phyloP scores from a whole-genome alignment of 1,140 invertebrate genomes.

The Metopolophium dirhodum region DNA sequence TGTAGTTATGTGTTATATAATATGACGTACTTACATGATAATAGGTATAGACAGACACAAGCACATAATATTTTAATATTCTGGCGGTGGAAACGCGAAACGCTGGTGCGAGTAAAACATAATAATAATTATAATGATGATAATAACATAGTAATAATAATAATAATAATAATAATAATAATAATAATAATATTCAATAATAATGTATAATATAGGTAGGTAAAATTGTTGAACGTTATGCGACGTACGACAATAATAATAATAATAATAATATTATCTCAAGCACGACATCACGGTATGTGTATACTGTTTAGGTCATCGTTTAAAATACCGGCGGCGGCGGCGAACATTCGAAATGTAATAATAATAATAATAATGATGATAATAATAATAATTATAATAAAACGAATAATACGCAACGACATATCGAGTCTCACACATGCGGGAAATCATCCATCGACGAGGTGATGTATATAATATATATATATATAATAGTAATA shows the following conservation, averaged over 20 bases:
- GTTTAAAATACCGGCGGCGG: not conserved
- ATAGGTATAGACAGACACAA: not conserved
- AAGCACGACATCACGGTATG: not conserved
- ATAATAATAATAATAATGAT: not conserved
- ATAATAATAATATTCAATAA: not conserved
- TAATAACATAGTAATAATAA: constrained; percentile 1
- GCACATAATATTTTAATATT: not conserved
- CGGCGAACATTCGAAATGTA: not conserved
- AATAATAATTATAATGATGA: not conserved
- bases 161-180: not conserved
- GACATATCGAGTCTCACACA: not conserved
- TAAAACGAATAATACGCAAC: not conserved
- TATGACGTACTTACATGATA: not conserved
- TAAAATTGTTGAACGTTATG: not conserved
- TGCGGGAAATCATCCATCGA: not conserved
- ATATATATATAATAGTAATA: not conserved
- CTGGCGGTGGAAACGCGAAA: not conserved
- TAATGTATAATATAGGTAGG: constrained; percentile 14
- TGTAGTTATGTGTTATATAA: constrained; percentile 5
- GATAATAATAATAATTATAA: not conserved
- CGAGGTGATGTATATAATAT: not conserved
- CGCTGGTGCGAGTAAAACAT: constrained; percentile 11
- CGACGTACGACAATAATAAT: not conserved
- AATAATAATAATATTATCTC: not conserved
- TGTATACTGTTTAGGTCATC: not conserved